phyloP scores from a whole-genome alignment of 2,888 invertebrate species.

The Arrhopalites spinosus region DNA sequence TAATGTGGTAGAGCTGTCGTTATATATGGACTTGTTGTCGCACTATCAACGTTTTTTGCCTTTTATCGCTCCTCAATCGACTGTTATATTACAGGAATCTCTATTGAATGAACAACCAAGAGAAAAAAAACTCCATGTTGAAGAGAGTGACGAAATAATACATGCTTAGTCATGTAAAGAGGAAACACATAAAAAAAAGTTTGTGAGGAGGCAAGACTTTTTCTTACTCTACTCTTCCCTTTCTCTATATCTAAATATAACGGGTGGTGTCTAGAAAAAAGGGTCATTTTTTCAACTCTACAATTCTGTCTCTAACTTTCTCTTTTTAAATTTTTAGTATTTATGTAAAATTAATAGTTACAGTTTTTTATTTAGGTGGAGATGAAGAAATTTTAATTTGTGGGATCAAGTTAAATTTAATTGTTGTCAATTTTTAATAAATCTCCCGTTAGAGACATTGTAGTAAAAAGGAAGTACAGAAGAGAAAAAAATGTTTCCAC shows the following conservation, averaged over 20 bases:
- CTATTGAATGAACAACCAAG: slow-evolving; percentile 4
- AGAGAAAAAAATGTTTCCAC: background rate
- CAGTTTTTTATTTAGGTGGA: no score
- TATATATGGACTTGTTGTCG: background rate
- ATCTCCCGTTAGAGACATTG: background rate
- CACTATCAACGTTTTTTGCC: slow-evolving; percentile 12
- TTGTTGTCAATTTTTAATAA: no score
- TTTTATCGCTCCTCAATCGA: slow-evolving; percentile 21
- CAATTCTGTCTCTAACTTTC: no score
- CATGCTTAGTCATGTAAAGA: background rate
- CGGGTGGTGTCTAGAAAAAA: no score
- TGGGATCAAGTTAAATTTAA: no score
- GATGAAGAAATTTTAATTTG: no score
- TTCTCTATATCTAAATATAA: no score
- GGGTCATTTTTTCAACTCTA: no score
- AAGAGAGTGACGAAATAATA: background rate
- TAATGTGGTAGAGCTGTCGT: background rate
- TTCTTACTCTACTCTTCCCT: background rate
- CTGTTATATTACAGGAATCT: background rate
- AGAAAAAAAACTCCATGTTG: background rate
- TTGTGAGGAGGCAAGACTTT: background rate
- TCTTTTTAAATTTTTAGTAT: no score
- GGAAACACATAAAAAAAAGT: slow-evolving; percentile 11
- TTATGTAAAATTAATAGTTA: no score
- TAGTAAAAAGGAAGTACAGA: background rate